Conservation (phyloP, 2,113 vertebrate genomes). For the Aegithalos caudatus region DNA sequence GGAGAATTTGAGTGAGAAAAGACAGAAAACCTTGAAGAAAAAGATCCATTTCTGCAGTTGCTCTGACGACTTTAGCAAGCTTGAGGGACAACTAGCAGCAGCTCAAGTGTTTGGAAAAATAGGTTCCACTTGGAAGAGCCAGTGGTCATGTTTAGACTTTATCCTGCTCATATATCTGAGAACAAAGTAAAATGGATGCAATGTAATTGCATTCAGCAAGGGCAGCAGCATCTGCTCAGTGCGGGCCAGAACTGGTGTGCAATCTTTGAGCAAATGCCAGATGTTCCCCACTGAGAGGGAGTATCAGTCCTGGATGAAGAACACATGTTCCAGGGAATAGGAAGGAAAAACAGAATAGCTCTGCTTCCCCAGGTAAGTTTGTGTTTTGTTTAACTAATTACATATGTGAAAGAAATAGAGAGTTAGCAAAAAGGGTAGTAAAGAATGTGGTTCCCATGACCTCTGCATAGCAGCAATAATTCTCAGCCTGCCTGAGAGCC, state of each 20-base stretch:
- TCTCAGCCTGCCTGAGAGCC: not conserved
- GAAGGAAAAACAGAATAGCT: not conserved
- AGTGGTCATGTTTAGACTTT: not conserved
- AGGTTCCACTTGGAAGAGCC: not conserved
- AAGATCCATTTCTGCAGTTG: not conserved
- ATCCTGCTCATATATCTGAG: not conserved
- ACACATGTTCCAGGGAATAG: not conserved
- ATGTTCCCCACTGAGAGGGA: not conserved
- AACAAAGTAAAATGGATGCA: not conserved
- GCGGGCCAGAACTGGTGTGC: not conserved
- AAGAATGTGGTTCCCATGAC: not conserved
- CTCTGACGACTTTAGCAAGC: not conserved
- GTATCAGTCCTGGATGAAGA: not conserved
- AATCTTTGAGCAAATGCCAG: not conserved
- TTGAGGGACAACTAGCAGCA: not conserved
- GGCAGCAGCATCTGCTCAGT: not conserved
- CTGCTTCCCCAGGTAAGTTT: not conserved
- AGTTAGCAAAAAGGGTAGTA: not conserved
- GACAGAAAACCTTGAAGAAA: not conserved
- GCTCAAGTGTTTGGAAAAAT: not conserved
- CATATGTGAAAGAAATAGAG: not conserved
- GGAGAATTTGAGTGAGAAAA: not conserved
- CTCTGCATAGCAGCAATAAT: not conserved
- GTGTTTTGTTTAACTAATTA: not conserved
- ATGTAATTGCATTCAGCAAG: not conserved